Percentiles rank a stretch among this genome's conserved stretches.
These are phyloP conservation scores for Zoanthus sociatus DNA, from an alignment of 92 coral and sea anemone species.

Conservation along the genomic window DNA sequence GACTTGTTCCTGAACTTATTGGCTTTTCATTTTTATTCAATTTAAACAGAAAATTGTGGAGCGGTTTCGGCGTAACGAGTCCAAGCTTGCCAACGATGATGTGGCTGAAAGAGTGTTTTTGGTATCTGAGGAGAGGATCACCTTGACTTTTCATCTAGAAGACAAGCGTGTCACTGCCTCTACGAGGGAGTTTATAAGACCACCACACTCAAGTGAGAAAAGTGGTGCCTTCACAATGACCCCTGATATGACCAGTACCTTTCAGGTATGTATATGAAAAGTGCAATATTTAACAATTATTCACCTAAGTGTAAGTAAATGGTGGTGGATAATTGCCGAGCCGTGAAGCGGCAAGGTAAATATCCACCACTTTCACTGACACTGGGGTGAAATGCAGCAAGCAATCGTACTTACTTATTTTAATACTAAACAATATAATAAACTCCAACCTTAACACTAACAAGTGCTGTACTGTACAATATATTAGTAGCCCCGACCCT, in stretches of 20 bases:
- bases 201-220: constrained; percentile 91
- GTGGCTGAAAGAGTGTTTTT: constrained; percentile 95
- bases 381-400: too few species aligned
- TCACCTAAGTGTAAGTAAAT: too few species aligned
- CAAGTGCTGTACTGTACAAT: too few species aligned
- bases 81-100: constrained; percentile 92
- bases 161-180: constrained; percentile 97
- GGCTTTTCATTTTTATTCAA: not conserved
- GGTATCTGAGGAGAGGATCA: constrained; percentile 89
- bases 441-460: too few species aligned
- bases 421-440: too few species aligned
- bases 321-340: too few species aligned
- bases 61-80: constrained; percentile 86
- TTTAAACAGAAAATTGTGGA: constrained; percentile 88
- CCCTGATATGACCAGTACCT: constrained; percentile 98
- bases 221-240: constrained; percentile 95
- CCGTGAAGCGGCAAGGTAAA: too few species aligned
- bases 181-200: constrained; percentile 94
- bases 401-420: too few species aligned
- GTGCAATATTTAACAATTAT: too few species aligned
- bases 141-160: constrained; percentile 93
- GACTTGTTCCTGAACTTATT: too few species aligned
- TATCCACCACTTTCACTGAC: too few species aligned
- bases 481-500: too few species aligned
- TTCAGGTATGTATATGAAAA: constrained; percentile 77